Evolutionary conservation across 2,113 vertebrate genomes (phyloP).

Genomic region (Jaculus jaculus): DNA sequence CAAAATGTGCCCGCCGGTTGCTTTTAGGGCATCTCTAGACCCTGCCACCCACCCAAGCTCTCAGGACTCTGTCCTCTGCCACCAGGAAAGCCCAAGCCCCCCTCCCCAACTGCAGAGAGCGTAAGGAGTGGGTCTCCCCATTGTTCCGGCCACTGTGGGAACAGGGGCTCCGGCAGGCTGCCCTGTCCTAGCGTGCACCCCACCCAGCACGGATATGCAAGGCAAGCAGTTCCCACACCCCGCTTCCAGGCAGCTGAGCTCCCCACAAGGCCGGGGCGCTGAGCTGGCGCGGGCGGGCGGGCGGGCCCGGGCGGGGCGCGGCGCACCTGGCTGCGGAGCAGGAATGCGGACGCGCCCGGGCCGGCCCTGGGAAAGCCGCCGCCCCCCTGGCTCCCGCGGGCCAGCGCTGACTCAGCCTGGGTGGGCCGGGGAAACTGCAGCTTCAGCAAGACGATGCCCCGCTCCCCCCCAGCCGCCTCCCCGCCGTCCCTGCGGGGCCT

Average conservation of each 20-base stretch:
- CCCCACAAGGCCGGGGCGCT: conserved; percentile 25
- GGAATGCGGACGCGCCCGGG: conserved; percentile 64
- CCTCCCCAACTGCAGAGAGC: neutral
- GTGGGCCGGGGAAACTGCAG: conserved; percentile 51
- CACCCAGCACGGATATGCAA: conserved; percentile 55
- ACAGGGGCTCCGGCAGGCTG: neutral
- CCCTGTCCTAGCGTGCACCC: neutral
- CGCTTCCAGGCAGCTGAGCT: rapidly evolving
- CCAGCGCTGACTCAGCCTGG: conserved; percentile 69
- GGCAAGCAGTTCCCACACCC: conserved; percentile 70
- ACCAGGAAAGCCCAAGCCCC: neutral
- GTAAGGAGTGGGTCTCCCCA: neutral
- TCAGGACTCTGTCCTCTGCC: neutral
- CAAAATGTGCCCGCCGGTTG: neutral
- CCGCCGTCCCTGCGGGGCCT: rapidly evolving
- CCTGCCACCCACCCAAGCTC: neutral
- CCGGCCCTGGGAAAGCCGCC: conserved; percentile 74
- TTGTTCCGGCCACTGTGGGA: neutral
- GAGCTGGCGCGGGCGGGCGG: conserved; percentile 8
- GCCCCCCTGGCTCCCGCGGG: neutral
- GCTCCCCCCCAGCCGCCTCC: neutral
- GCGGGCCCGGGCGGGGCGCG: neutral
- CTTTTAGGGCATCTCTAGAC: neutral
- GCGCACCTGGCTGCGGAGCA: conserved; percentile 71
- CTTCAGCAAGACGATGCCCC: conserved; percentile 63